Evolutionary conservation across 92 coral and sea anemone genomes (phyloP).

Genomic region (Hydrozoanthus gracilis): DNA sequence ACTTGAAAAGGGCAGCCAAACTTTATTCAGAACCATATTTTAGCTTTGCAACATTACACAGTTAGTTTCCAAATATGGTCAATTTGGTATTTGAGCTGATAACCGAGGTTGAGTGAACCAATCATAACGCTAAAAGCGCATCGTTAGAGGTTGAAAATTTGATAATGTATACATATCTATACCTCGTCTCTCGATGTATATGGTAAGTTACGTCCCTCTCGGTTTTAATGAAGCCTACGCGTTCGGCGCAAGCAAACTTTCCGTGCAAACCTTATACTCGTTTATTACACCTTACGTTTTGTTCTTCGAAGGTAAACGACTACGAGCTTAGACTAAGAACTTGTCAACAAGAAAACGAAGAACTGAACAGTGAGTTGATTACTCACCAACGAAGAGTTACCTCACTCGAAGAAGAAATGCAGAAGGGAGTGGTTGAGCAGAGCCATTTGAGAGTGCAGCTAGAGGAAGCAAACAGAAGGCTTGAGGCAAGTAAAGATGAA

Average conservation of each 20-base stretch:
- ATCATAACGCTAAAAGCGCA: too few relatives aligned
- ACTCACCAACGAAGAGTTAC: constrained; percentile 50
- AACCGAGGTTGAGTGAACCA: too few relatives aligned
- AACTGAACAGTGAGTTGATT: constrained; percentile 49
- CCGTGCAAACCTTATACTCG: background rate
- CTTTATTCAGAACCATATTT: too few relatives aligned
- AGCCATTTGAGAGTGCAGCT: constrained; percentile 32
- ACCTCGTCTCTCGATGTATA: background rate
- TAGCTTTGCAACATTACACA: too few relatives aligned
- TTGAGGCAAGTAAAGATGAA: constrained; percentile 51
- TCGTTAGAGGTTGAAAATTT: too few relatives aligned
- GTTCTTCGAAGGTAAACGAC: constrained; percentile 37
- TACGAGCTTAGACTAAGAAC: constrained; percentile 49
- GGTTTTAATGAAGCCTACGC: background rate
- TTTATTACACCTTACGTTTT: background rate
- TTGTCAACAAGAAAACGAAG: constrained; percentile 59
- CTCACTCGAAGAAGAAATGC: constrained; percentile 54
- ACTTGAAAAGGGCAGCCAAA: too few relatives aligned
- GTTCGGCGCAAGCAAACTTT: background rate
- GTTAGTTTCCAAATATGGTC: too few relatives aligned
- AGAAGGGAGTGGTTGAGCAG: constrained; percentile 40
- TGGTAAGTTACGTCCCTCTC: background rate
- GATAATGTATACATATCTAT: background rate
- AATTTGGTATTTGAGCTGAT: too few relatives aligned
- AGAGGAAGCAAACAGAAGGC: constrained; percentile 54